Conservation (phyloP, 2,113 vertebrate species). For the Pseudolaguvia tuberculata region DNA sequence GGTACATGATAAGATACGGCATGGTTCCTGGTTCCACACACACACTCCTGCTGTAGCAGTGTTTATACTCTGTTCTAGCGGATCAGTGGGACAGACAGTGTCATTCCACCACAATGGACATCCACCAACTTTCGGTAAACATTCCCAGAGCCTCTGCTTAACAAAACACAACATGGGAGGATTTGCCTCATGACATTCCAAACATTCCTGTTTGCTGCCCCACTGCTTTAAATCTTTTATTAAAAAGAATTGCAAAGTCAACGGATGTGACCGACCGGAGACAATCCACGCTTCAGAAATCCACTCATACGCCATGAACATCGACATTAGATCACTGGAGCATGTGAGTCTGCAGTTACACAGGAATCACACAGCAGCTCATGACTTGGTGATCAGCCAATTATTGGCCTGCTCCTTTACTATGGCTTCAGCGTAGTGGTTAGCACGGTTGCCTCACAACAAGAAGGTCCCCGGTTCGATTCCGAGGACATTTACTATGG, state of each 20-base stretch:
- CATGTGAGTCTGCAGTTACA: not conserved
- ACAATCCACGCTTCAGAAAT: slow-evolving; percentile 32
- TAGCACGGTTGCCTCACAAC: too few relatives aligned
- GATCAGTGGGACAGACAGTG: slow-evolving; percentile 65
- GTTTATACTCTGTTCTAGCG: slow-evolving; percentile 55
- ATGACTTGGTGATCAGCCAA: not conserved
- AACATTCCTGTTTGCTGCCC: slow-evolving; percentile 52
- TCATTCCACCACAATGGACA: slow-evolving; percentile 66
- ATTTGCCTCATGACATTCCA: slow-evolving; percentile 66
- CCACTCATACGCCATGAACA: slow-evolving; percentile 16
- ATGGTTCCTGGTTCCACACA: slow-evolving; percentile 39
- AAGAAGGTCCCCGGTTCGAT: too few relatives aligned
- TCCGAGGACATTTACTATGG: too few relatives aligned
- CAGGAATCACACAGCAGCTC: slow-evolving; percentile 4
- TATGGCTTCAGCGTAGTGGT: not conserved
- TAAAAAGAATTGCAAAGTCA: slow-evolving; percentile 44
- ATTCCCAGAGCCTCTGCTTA: slow-evolving; percentile 73
- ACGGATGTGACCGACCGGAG: slow-evolving; percentile 29
- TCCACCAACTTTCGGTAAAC: slow-evolving; percentile 67
- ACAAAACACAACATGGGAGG: slow-evolving; percentile 55
- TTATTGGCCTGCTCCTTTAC: not conserved
- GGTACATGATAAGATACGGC: slow-evolving; percentile 59
- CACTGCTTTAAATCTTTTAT: slow-evolving; percentile 39
- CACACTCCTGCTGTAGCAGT: slow-evolving; percentile 55
- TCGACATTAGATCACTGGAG: slow-evolving; percentile 27